Conservation (phyloP, 1,140 invertebrate species). For the Bombus haemorrhoidalis region DNA sequence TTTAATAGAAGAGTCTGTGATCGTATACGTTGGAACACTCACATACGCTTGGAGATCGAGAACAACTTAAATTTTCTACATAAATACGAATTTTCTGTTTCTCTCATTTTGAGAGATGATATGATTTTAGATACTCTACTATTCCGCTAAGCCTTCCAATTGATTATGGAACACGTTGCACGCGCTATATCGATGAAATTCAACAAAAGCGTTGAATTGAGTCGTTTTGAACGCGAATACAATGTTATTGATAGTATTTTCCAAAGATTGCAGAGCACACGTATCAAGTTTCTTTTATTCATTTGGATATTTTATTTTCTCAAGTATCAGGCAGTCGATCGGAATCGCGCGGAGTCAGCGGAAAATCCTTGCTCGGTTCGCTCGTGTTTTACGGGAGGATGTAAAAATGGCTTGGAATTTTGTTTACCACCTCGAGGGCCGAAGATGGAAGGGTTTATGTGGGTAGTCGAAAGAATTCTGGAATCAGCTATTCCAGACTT, state of each 20-base stretch:
- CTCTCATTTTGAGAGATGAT: no score
- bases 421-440: slow-evolving; percentile 1
- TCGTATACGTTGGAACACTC: no score
- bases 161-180: background rate
- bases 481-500: slow-evolving; percentile 53
- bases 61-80: no score
- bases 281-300: background rate
- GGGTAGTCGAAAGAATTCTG: slow-evolving; percentile 45
- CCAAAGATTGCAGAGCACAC: background rate
- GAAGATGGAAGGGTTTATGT: background rate
- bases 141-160: background rate
- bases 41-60: no score
- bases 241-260: no score
- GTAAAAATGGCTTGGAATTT: slow-evolving; percentile 18
- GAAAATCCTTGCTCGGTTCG: background rate
- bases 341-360: slow-evolving; percentile 6
- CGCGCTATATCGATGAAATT: background rate
- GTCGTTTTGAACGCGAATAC: no score
- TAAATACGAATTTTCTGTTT: no score
- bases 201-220: no score
- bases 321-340: background rate
- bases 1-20: no score
- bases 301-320: background rate
- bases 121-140: background rate
- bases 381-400: background rate